Percentiles rank a stretch among this genome's conserved stretches.
Evolutionary conservation across 2,113 vertebrate species (phyloP).

Genomic region (Connochaetes taurinus): DNA sequence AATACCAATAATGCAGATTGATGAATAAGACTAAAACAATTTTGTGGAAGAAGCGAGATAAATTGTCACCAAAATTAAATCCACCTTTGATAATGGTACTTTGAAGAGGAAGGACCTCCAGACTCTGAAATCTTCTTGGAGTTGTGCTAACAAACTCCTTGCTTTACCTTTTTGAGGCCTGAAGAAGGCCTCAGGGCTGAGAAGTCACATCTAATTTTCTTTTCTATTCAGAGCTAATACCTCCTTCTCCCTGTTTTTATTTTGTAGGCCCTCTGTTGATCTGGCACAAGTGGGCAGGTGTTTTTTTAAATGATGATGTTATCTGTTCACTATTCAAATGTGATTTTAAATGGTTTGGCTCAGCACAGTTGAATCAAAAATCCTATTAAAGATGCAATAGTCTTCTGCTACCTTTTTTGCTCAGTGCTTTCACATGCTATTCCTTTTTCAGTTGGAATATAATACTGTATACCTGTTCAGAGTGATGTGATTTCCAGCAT

Average conservation of each 20-base stretch:
- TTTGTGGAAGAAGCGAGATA: slow-evolving; percentile 18
- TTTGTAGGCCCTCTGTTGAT: slow-evolving; percentile 73
- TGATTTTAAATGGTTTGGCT: slow-evolving; percentile 80
- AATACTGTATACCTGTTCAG: slow-evolving; percentile 76
- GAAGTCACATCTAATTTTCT: slow-evolving; percentile 72
- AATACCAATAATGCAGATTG: background rate
- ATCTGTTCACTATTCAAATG: slow-evolving; percentile 83
- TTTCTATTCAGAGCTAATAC: slow-evolving; percentile 72
- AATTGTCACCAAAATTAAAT: slow-evolving; percentile 15
- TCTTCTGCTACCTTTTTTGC: slow-evolving; percentile 74
- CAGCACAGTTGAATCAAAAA: slow-evolving; percentile 81
- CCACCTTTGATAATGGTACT: slow-evolving; percentile 46
- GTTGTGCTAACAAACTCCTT: slow-evolving; percentile 63
- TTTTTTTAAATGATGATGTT: slow-evolving; percentile 72
- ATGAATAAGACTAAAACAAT: slow-evolving; percentile 48
- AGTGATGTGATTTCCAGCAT: slow-evolving; percentile 77
- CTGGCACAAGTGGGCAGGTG: slow-evolving; percentile 60
- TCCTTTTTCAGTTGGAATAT: slow-evolving; percentile 75
- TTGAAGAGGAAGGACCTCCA: slow-evolving; percentile 11
- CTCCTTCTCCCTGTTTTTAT: slow-evolving; percentile 65
- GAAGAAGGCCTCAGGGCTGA: slow-evolving; percentile 67
- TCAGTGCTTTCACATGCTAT: slow-evolving; percentile 49
- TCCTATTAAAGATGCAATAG: slow-evolving; percentile 82
- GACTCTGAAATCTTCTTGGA: slow-evolving; percentile 52
- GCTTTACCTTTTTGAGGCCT: slow-evolving; percentile 66